Evolutionary conservation across 2,888 invertebrate species (phyloP).

Genomic region (Dryadula phaetusa): DNA sequence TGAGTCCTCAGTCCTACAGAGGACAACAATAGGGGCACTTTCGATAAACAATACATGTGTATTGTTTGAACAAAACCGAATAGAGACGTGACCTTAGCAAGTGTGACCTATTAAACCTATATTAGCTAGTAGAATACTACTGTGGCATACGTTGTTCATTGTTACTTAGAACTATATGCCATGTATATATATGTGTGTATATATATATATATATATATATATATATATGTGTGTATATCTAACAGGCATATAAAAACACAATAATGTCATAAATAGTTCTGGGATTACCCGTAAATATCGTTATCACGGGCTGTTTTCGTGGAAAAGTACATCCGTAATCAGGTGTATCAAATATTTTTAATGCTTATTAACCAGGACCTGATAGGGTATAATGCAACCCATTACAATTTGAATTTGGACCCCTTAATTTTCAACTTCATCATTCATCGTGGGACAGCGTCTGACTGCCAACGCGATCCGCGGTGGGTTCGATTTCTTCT

Average conservation of each 20-base stretch:
- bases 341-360: constrained; percentile 32
- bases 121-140: no score
- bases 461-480: no score
- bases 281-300: not conserved
- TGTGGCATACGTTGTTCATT: no score
- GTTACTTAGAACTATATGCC: no score
- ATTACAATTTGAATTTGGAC: constrained; percentile 14
- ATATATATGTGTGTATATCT: no score
- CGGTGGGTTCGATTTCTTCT: no score
- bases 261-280: not conserved
- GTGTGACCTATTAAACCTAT: constrained; percentile 11
- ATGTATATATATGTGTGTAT: no score
- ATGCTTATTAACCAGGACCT: not conserved
- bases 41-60: not conserved
- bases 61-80: constrained; percentile 3
- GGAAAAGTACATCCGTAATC: constrained; percentile 28
- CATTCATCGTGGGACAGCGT: no score
- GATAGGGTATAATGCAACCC: constrained; percentile 19
- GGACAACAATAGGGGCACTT: not conserved
- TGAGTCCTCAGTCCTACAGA: constrained; percentile 3
- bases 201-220: no score
- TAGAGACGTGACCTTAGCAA: not conserved
- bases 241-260: not conserved
- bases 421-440: no score
- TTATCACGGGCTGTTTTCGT: not conserved